A percentile compares a stretch with the other conserved stretches of the same genome.
Evolutionary conservation across 2,113 vertebrate genomes (phyloP).

Genomic region (Pao palembangensis): DNA sequence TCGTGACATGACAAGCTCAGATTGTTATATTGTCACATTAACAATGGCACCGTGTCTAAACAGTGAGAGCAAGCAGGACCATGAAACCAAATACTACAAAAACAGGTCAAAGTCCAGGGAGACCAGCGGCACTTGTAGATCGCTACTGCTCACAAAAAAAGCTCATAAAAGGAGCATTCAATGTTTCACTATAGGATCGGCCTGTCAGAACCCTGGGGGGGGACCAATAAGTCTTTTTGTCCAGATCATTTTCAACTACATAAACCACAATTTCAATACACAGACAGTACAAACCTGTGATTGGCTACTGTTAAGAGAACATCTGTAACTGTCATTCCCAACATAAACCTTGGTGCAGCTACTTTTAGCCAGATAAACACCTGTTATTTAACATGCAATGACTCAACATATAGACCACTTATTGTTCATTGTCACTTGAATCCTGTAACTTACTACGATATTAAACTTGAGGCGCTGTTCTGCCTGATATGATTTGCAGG

Average conservation of each 20-base stretch:
- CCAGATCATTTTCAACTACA: background rate
- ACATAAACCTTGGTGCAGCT: too few species aligned
- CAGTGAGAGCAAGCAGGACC: conserved; percentile 20
- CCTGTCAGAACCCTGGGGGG: conserved; percentile 37
- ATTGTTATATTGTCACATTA: conserved; percentile 3
- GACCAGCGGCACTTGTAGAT: conserved; percentile 24
- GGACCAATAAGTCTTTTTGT: conserved; percentile 4
- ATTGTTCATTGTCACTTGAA: too few species aligned
- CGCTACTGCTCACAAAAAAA: conserved; percentile 34
- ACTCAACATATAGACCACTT: too few species aligned
- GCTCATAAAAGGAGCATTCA: conserved; percentile 30
- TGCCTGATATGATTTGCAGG: conserved; percentile 36
- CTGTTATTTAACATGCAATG: too few species aligned
- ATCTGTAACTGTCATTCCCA: too few species aligned
- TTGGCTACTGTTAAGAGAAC: too few species aligned
- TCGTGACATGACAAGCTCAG: background rate
- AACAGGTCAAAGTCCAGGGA: conserved; percentile 52
- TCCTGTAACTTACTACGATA: background rate
- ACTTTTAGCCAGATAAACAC: too few species aligned
- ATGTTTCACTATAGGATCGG: conserved; percentile 40
- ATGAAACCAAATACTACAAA: conserved; percentile 28
- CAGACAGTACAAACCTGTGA: too few species aligned
- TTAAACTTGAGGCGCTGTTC: conserved; percentile 23
- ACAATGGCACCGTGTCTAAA: conserved; percentile 21
- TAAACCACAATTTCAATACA: too few species aligned